phyloP scores from a whole-genome alignment of 2,888 invertebrate species.

The Ectemnius lituratus region DNA sequence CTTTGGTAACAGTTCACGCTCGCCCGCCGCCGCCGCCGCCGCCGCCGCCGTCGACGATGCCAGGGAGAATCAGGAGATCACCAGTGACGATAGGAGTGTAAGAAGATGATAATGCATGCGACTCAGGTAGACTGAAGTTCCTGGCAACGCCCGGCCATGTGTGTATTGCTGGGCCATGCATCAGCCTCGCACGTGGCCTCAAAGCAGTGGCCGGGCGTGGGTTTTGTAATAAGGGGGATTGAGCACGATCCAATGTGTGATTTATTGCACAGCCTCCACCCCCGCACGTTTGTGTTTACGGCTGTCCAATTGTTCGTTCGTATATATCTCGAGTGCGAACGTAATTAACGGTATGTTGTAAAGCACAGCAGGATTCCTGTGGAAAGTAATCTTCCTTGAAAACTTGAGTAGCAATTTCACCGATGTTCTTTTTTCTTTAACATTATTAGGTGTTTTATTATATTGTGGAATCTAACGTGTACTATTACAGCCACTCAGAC shows the following conservation, averaged over 20 bases:
- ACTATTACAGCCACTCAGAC: too few relatives aligned
- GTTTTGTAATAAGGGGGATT: constrained; percentile 27
- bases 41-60: too few relatives aligned
- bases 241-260: not conserved
- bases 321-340: too few relatives aligned
- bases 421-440: too few relatives aligned
- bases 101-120: constrained; percentile 66
- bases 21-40: constrained; percentile 17
- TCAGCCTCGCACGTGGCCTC: constrained; percentile 53
- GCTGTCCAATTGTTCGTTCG: not conserved
- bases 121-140: constrained; percentile 63
- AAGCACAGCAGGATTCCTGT: too few relatives aligned
- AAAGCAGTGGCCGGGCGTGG: constrained; percentile 17
- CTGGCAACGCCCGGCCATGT: constrained; percentile 56
- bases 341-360: too few relatives aligned
- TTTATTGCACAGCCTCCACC: not conserved
- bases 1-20: constrained; percentile 20
- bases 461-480: too few relatives aligned
- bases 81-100: constrained; percentile 58
- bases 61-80: constrained; percentile 50
- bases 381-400: too few relatives aligned
- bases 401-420: too few relatives aligned
- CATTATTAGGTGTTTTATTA: too few relatives aligned
- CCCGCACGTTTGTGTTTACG: not conserved
- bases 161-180: constrained; percentile 35